Evolutionary conservation across 1,140 invertebrate genomes (phyloP), one percentile per base, ranked within the genome.

Genomic region (Cotesia chilonis): DNA sequence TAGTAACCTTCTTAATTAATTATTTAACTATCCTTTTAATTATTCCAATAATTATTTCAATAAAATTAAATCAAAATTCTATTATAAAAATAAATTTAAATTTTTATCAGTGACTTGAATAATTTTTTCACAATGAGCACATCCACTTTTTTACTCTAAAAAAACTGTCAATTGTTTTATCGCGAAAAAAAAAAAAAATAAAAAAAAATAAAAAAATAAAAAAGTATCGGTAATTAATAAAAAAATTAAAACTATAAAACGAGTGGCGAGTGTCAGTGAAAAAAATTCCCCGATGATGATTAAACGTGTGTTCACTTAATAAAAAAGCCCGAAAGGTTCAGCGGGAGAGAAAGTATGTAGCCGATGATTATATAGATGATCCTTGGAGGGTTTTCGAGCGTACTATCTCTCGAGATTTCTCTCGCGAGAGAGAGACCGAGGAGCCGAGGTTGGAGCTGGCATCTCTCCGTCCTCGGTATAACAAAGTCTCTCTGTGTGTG

Each of bases 351-450:
- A 47, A 47, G 4, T 10, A 47, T 47, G 41, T 47, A 47, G 41
- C 6, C 41, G 41, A 7, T 47, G 41, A 47, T 47, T 47, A 47
- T 47, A 47, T 47, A 47, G 41, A 47, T 47, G 41, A 59, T 59
- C 57, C 57, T 59, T 59, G 57, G 57, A 59, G 57, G 41, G 14
- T 20, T 59, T 59, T 28, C 14, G 57, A 59, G 14, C 20, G 57
- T 59, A 17, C 20, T 59, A 17, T 59, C 57, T 59, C 57, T 59
- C 28, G 57, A 59, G 14, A 59, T 59, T 20, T 59, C 57, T 10
- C 7, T 28, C 57, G 17, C 17, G 57, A 55, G 54, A 55, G 12
- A 55, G 57, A 59, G 20, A 59, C 14, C 17, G 17, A 59, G 57
- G 20, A 14, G 54, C n/a, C 12, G 9, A 55, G 14, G 14, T 6